A percentile compares a stretch with the other conserved stretches of the same genome.
phyloP scores from a whole-genome alignment of 1,140 invertebrate genomes.

The Monochamus saltuarius region DNA sequence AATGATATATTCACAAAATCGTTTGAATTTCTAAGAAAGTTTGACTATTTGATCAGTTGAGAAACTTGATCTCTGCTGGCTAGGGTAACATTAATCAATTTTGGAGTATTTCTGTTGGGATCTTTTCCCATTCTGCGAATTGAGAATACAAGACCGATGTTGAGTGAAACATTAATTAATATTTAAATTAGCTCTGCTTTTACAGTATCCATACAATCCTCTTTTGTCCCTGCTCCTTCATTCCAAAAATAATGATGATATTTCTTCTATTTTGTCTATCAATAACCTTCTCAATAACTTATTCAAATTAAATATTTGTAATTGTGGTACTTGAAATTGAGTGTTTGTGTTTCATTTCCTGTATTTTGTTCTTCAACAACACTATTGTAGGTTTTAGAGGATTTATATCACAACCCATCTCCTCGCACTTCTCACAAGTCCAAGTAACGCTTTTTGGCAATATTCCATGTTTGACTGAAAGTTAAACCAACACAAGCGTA shows the following conservation, averaged over 20 bases:
- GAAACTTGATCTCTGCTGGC: no score
- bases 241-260: background rate
- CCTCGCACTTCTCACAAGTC: no score
- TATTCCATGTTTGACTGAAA: background rate
- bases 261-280: background rate
- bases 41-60: no score
- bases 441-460: background rate
- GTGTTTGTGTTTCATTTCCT: background rate
- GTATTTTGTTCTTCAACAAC: background rate
- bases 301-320: constrained; percentile 1
- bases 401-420: background rate
- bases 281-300: background rate
- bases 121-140: background rate
- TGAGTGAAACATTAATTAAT: background rate
- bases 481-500: background rate
- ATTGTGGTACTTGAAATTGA: background rate
- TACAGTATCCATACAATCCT: background rate
- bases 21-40: no score
- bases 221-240: background rate
- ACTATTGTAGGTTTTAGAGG: background rate
- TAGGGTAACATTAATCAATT: no score
- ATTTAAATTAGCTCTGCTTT: background rate
- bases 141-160: background rate
- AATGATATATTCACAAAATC: no score
- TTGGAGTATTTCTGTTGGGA: background rate